A percentile compares a stretch with the other conserved stretches of the same genome.
Conservation (phyloP, 2,888 invertebrate species). For the Thymelicus acteon region DNA sequence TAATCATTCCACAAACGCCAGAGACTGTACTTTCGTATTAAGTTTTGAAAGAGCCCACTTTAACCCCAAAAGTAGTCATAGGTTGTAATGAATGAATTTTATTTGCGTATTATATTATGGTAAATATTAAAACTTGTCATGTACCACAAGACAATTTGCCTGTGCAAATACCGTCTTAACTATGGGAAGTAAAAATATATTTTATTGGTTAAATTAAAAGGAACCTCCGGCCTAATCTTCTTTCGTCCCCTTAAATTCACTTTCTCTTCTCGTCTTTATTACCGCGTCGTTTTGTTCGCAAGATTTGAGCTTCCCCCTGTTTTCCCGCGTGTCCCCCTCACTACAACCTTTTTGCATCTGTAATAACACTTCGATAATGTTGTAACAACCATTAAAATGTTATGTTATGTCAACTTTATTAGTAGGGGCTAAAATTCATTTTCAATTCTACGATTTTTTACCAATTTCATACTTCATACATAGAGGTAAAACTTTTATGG, state of each 20-base stretch:
- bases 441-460: constrained; percentile 57
- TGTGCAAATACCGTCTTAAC: neutral
- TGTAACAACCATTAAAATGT: constrained; percentile 66
- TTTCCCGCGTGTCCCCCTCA: constrained; percentile 77
- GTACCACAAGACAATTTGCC: constrained; percentile 5
- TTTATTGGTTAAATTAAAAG: constrained; percentile 82
- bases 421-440: constrained; percentile 66
- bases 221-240: constrained; percentile 79
- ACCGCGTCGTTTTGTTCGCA: constrained; percentile 84
- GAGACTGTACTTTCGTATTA: too few species aligned
- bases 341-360: constrained; percentile 65
- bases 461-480: neutral
- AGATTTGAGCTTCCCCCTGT: constrained; percentile 83
- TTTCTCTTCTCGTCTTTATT: constrained; percentile 87
- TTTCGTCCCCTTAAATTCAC: constrained; percentile 86
- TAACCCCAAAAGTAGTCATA: too few species aligned
- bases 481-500: constrained; percentile 60
- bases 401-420: constrained; percentile 67
- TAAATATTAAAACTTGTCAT: constrained; percentile 14
- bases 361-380: constrained; percentile 59
- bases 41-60: too few species aligned
- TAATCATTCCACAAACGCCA: too few species aligned
- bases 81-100: too few species aligned
- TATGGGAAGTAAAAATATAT: constrained; percentile 55
- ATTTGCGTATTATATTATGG: too few species aligned